A percentile compares a stretch with the other conserved stretches of the same genome.
Evolutionary conservation across 2,113 vertebrate species (phyloP).

Genomic region (Protomyctophum bolini): DNA sequence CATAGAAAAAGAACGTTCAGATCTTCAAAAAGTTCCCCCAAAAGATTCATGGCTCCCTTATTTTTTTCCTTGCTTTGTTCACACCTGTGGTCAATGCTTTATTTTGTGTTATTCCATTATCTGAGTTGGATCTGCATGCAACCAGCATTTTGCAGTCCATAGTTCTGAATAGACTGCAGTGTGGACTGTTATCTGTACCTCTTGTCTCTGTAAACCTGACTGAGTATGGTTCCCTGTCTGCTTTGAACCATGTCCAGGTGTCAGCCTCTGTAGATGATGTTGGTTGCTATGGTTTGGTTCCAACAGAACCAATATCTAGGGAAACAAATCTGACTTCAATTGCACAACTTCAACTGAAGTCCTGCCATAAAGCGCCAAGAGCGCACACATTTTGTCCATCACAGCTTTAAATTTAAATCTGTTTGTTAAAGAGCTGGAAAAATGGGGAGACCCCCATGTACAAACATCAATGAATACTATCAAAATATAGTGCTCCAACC

Average conservation of each 20-base stretch:
- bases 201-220: slow-evolving; percentile 55
- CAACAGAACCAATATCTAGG: slow-evolving; percentile 17
- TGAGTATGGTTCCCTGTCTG: slow-evolving; percentile 45
- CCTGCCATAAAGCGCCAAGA: not conserved
- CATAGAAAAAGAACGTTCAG: slow-evolving; percentile 29
- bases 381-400: not conserved
- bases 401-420: too few relatives aligned
- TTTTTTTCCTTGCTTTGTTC: slow-evolving; percentile 70
- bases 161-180: slow-evolving; percentile 71
- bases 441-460: too few relatives aligned
- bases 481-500: too few relatives aligned
- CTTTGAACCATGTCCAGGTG: slow-evolving; percentile 73
- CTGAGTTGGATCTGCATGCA: slow-evolving; percentile 66
- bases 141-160: slow-evolving; percentile 70
- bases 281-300: slow-evolving; percentile 37
- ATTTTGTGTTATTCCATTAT: slow-evolving; percentile 70
- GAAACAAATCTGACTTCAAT: slow-evolving; percentile 10
- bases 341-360: not conserved
- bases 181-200: slow-evolving; percentile 65
- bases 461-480: too few relatives aligned
- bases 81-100: slow-evolving; percentile 67
- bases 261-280: slow-evolving; percentile 43
- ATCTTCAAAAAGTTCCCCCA: slow-evolving; percentile 57
- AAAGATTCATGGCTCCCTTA: slow-evolving; percentile 46
- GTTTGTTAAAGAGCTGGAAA: too few relatives aligned